Evolutionary conservation across 2,888 invertebrate genomes (phyloP).

Genomic region (Ectemnius lituratus): DNA sequence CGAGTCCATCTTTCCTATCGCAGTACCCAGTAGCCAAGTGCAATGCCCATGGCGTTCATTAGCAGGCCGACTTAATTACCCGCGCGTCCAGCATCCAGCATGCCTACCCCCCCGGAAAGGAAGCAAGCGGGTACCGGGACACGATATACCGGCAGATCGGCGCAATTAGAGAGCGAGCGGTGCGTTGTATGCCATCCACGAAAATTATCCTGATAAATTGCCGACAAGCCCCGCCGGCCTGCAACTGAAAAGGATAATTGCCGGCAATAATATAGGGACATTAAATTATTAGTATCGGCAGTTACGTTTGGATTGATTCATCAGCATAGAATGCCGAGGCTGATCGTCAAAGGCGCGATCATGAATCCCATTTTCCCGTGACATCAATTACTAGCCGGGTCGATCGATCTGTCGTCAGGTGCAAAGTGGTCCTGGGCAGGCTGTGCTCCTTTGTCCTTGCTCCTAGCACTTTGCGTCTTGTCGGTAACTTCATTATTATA

Average conservation of each 20-base stretch:
- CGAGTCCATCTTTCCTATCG: slow-evolving; percentile 52
- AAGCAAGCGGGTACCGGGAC: not conserved
- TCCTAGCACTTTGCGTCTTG: slow-evolving; percentile 46
- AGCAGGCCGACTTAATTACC: slow-evolving; percentile 51
- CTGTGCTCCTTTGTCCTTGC: slow-evolving; percentile 45
- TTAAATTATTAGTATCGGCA: too few species aligned
- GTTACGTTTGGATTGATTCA: too few species aligned
- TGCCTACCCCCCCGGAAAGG: not conserved
- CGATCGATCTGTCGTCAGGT: slow-evolving; percentile 46
- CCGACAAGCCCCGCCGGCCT: too few species aligned
- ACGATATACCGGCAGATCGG: too few species aligned
- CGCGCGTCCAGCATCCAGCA: not conserved
- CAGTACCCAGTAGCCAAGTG: slow-evolving; percentile 36
- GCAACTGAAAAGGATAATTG: too few species aligned
- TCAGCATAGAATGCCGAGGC: too few species aligned
- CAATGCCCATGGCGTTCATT: slow-evolving; percentile 47
- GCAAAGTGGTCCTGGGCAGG: slow-evolving; percentile 44
- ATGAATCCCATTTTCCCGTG: slow-evolving; percentile 53
- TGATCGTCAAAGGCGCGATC: slow-evolving; percentile 44
- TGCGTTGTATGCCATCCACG: not conserved
- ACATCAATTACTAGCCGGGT: slow-evolving; percentile 50
- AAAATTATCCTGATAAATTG: slow-evolving; percentile 6
- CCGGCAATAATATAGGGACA: too few species aligned
- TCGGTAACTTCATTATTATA: slow-evolving; percentile 58
- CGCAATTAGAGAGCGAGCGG: not conserved